Evolutionary conservation across 1,140 invertebrate species (phyloP), one percentile per base, ranked within the genome.

Genomic region (Charaxes varanes): DNA sequence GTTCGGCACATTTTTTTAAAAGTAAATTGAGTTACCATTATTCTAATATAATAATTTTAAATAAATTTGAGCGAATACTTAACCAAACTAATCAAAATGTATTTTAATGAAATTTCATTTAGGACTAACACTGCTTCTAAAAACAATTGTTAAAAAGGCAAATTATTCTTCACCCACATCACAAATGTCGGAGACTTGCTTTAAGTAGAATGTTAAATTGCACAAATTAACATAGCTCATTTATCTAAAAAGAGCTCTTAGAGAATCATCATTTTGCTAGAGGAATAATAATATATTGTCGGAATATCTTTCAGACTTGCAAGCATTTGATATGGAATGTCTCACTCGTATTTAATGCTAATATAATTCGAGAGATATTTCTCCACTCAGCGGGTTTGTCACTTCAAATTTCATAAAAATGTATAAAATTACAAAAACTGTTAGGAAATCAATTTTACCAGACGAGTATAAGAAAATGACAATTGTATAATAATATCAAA

Each of bases 341-440:
- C 78, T 82, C 78, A 74, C 65, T 70, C 56, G 61, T 60, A 35
- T 69, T 63, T 62, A 77, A 53, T 64, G 66, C 65, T 77, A 70
- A 62, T 66, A 67, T 66, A 64, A 47, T 59, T 53, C 28, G 53
- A 57, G 62, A 68, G 62, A 52, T 40, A 46, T 56, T 37, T 47
- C 60, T 61, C 61, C 62, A 61, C 53, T 64, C 59, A 68, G 63
- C 73, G 67, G 60, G 63, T 58, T 60, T 73, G 65, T 68, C 66
- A 76, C 72, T 71, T 70, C 42, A 53, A 78, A 77, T 73, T 79
- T 81, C 55, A 65, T 74, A 74, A 72, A 79, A 80, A 76, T 78
- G 71, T 82, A 82, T 80, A 82, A 82, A 82, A 82, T 80, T 82
- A 82, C 78, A 82, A 82, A 82, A 79, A 71, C 61, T 62, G 55